Evolutionary conservation across 2,113 vertebrate species (phyloP).

Genomic region (Caretta caretta): DNA sequence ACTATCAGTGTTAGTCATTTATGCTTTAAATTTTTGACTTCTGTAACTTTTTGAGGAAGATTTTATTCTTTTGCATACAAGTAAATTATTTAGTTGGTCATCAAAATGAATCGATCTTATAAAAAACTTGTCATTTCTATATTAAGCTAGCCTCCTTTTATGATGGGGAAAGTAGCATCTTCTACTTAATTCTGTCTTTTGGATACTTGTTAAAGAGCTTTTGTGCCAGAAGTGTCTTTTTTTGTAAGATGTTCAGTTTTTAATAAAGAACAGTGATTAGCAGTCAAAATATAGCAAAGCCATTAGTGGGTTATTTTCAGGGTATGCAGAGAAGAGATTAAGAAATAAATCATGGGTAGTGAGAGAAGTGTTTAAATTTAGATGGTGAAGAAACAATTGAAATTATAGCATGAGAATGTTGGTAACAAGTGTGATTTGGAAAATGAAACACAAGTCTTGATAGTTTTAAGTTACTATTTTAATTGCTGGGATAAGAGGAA

Average conservation of each 20-base stretch:
- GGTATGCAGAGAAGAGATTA: background rate
- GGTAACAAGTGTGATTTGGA: background rate
- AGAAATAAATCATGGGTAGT: background rate
- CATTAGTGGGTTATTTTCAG: conserved; percentile 15
- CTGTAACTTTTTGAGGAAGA: background rate
- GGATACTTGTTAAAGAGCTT: conserved; percentile 16
- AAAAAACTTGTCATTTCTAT: background rate
- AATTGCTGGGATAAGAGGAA: background rate
- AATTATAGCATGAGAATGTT: background rate
- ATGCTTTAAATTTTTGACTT: background rate
- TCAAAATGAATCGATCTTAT: conserved; percentile 26
- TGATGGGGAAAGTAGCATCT: conserved; percentile 1
- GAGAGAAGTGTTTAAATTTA: background rate
- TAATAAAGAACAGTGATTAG: background rate
- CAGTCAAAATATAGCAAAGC: conserved; percentile 1
- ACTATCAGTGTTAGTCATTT: background rate
- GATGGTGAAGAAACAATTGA: background rate
- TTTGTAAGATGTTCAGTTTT: background rate
- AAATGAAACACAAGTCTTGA: background rate
- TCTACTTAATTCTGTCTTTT: conserved; percentile 48
- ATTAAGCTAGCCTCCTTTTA: background rate
- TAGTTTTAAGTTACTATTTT: background rate
- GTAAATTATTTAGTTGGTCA: conserved; percentile 21
- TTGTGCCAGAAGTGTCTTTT: background rate
- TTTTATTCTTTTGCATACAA: conserved; percentile 7